phyloP scores from a whole-genome alignment of 2,888 invertebrate species.

The Agelastica alni region DNA sequence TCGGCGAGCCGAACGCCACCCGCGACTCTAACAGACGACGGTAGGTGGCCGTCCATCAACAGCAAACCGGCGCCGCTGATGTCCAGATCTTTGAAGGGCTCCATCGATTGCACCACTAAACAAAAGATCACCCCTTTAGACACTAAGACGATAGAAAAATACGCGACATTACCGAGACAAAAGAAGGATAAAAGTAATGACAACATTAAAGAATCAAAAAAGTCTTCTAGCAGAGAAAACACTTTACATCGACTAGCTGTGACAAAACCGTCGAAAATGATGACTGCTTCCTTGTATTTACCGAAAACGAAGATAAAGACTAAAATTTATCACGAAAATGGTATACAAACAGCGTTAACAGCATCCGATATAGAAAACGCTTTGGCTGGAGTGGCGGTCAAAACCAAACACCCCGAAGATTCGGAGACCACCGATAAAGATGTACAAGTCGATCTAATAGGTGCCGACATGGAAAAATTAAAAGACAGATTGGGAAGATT shows the following conservation, averaged over 20 bases:
- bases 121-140: slow-evolving; percentile 50
- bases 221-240: slow-evolving; percentile 37
- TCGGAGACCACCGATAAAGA: slow-evolving; percentile 48
- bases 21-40: slow-evolving; percentile 69
- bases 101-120: slow-evolving; percentile 46
- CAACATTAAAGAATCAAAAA: slow-evolving; percentile 36
- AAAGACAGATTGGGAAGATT: slow-evolving; percentile 63
- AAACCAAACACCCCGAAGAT: slow-evolving; percentile 47
- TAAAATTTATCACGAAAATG: slow-evolving; percentile 79
- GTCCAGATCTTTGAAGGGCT: slow-evolving; percentile 40
- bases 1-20: slow-evolving; percentile 55
- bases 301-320: slow-evolving; percentile 60
- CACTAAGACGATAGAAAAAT: slow-evolving; percentile 68
- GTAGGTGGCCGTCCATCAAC: slow-evolving; percentile 67
- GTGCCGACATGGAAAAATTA: slow-evolving; percentile 67
- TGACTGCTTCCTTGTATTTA: slow-evolving; percentile 51
- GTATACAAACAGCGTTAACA: slow-evolving; percentile 76
- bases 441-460: slow-evolving; percentile 62
- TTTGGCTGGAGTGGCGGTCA: slow-evolving; percentile 63
- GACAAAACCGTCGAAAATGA: slow-evolving; percentile 49
- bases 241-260: slow-evolving; percentile 38
- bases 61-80: slow-evolving; percentile 54
- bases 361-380: slow-evolving; percentile 74
- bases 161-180: slow-evolving; percentile 77
- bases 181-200: slow-evolving; percentile 67